These are phyloP conservation scores for Paradoxurus hermaphroditus DNA, from an alignment of 2,113 vertebrate genomes.

Conservation along the genomic window DNA sequence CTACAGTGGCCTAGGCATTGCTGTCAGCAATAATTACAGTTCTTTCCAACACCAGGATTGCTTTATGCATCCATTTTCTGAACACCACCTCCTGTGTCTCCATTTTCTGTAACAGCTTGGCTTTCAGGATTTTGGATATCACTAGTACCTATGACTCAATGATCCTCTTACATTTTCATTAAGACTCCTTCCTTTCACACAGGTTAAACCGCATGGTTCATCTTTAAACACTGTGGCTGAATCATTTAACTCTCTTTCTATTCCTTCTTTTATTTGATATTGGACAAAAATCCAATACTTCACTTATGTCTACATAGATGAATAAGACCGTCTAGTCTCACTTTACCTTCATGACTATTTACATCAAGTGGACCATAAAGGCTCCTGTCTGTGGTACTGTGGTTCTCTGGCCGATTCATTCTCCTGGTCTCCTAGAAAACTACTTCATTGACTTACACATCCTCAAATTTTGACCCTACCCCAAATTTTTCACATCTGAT, in stretches of 20 bases:
- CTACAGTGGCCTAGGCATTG: background rate
- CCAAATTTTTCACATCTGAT: background rate
- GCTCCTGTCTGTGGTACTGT: background rate
- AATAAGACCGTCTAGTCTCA: background rate
- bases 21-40: background rate
- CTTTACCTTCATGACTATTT: background rate
- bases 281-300: background rate
- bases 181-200: background rate
- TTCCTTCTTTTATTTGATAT: background rate
- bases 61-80: background rate
- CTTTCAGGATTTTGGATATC: background rate
- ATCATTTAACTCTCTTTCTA: background rate
- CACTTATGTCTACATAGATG: background rate
- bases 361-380: background rate
- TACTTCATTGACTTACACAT: background rate
- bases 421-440: background rate
- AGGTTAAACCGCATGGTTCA: background rate
- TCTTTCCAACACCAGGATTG: background rate
- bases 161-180: background rate
- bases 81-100: background rate
- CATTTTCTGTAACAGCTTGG: background rate
- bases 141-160: background rate
- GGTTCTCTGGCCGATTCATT: background rate
- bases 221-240: background rate
- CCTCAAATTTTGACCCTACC: background rate